These are phyloP conservation scores for Torymus auratus DNA, from an alignment of 2,888 invertebrate species.

Conservation along the genomic window DNA sequence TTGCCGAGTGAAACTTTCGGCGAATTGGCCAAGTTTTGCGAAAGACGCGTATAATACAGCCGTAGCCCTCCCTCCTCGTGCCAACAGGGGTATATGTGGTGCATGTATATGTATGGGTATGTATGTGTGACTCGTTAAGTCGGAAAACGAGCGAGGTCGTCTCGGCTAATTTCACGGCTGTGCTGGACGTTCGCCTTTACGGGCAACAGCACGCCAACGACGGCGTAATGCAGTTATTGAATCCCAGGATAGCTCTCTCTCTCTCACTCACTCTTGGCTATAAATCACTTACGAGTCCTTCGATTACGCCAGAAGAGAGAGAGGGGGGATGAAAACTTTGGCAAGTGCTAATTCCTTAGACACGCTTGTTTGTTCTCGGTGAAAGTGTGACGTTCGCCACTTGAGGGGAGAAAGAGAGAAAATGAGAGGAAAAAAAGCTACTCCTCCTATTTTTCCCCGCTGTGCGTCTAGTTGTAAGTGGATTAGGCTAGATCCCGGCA, in stretches of 20 bases:
- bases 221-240: conserved; percentile 18
- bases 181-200: background rate
- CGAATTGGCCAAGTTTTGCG: conserved; percentile 26
- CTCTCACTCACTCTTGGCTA: background rate
- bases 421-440: too few species aligned
- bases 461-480: background rate
- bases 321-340: background rate
- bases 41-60: conserved; percentile 13
- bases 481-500: conserved; percentile 25
- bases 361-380: conserved; percentile 1
- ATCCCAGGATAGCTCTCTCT: background rate
- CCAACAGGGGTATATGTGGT: background rate
- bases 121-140: conserved; percentile 15
- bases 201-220: background rate
- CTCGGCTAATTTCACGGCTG: conserved; percentile 29
- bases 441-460: background rate
- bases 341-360: conserved; percentile 2
- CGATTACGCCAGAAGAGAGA: conserved; percentile 1
- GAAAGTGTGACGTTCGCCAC: too few species aligned
- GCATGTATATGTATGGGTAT: background rate
- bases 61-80: background rate
- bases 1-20: background rate
- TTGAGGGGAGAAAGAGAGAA: too few species aligned
- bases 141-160: conserved; percentile 38
- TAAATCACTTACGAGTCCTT: conserved; percentile 31